These are phyloP conservation scores for Ferrisia virgata DNA, from an alignment of 2,888 invertebrate genomes.

Conservation along the genomic window DNA sequence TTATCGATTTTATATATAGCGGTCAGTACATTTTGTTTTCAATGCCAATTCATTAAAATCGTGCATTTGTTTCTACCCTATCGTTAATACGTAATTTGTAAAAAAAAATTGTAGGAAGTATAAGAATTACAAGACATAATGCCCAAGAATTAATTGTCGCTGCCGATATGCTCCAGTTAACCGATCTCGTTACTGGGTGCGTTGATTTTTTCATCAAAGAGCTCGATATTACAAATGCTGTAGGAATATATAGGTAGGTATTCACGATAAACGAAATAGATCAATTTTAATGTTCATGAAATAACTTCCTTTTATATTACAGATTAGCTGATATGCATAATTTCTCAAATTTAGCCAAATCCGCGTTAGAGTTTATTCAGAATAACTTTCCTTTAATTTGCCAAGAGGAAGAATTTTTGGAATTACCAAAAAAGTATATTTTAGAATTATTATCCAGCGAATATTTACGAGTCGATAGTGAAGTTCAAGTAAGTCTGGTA, in stretches of 20 bases:
- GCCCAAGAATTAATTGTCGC: conserved; percentile 86
- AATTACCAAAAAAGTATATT: conserved; percentile 74
- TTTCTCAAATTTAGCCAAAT: conserved; percentile 71
- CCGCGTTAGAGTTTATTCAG: conserved; percentile 77
- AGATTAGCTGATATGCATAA: conserved; percentile 89
- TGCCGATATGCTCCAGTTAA: conserved; percentile 86
- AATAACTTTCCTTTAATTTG: conserved; percentile 78
- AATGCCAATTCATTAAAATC: neutral
- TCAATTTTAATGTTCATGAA: neutral
- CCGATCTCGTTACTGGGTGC: conserved; percentile 78
- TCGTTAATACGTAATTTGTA: too few relatives aligned
- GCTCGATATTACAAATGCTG: conserved; percentile 79
- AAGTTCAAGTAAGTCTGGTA: conserved; percentile 67
- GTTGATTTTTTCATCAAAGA: conserved; percentile 80
- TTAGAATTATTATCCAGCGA: conserved; percentile 78
- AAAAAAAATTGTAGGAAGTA: conserved; percentile 57
- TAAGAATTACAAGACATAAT: conserved; percentile 70
- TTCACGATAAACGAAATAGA: neutral
- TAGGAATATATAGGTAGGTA: conserved; percentile 81
- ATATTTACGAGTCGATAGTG: conserved; percentile 80
- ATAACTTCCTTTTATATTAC: conserved; percentile 46
- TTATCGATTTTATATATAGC: conserved; percentile 85
- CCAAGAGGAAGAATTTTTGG: conserved; percentile 79
- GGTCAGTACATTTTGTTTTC: conserved; percentile 56
- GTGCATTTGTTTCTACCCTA: neutral